Percentiles rank a stretch among this genome's conserved stretches.
Conservation (phyloP, 2,113 vertebrate species). For the Phylloscopus trochilus region DNA sequence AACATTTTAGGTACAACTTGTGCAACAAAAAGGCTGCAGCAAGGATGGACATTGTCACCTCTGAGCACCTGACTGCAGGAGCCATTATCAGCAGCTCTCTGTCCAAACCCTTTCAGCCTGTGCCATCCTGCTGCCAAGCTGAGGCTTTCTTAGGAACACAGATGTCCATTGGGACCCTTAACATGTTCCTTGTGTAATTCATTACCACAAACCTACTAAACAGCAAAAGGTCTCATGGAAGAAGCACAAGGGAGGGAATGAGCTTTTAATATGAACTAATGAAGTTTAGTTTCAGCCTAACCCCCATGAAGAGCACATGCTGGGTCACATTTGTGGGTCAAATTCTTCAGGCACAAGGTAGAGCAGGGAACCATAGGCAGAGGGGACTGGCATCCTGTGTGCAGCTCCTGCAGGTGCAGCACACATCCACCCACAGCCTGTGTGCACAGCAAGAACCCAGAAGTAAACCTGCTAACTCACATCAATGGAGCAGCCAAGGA, state of each 20-base stretch:
- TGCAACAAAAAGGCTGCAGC: not conserved
- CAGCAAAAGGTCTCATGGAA: not conserved
- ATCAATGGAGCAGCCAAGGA: slow-evolving; percentile 93
- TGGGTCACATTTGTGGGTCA: not conserved
- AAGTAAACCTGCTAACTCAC: slow-evolving; percentile 69
- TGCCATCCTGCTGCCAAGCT: not conserved
- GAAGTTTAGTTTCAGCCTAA: not conserved
- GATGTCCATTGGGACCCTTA: not conserved
- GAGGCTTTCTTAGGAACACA: not conserved
- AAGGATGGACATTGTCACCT: not conserved
- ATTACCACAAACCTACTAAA: not conserved
- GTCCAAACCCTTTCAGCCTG: not conserved
- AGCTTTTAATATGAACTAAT: not conserved
- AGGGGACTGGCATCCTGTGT: not conserved
- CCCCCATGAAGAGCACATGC: fast-evolving
- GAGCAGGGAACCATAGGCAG: not conserved
- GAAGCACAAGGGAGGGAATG: not conserved
- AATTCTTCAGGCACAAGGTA: not conserved
- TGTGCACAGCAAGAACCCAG: not conserved
- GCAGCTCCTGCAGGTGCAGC: not conserved
- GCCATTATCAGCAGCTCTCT: not conserved
- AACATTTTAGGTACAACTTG: not conserved
- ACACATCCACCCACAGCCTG: not conserved
- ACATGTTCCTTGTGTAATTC: not conserved
- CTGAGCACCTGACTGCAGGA: not conserved